Base-by-base conservation (phyloP, 2,888 invertebrate species). In the Melitaea athalia region DNA sequence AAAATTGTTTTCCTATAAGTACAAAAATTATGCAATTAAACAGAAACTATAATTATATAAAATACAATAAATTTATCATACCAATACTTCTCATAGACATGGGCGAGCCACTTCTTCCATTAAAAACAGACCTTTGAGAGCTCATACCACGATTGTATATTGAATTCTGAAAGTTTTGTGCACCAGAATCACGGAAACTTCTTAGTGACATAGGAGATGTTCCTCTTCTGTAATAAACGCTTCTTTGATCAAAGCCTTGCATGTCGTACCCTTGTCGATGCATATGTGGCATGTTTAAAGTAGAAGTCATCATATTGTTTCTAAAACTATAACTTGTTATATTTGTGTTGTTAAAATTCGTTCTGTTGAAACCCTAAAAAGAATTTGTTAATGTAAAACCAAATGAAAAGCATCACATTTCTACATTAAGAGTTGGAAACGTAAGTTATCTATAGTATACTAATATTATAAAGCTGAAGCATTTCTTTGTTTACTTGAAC, bases 31-130 rank as follows among this genome's bases (percentile, higher is more conserved):
- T 33, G 3, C 33, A 33, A 33, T 33, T 33, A 33, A 8, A 38
- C 38, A 38, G n/a, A n/a, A 45, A 0, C 11, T 45, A 12, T 45
- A 10, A n/a, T n/a, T 45, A 45, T 11, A 45, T 14, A 45, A 45
- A 10, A 45, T 45, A 45, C 45, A 45, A 45, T 45, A 45, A 45
- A 53, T 17, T 7, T 15, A 52, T 33, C 78, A 68, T 76, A 91
- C 91, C 86, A 71, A 83, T 83, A 74, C 85, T 89, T 68, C 85
- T 79, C 67, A 85, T 72, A 33, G 91, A 90, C 74, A 82, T 79
- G n/a, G 89, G 83, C 59, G 91, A 87, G 15, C 83, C 82, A 77
- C 83, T 78, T 79, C 87, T 82, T 10, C 82, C 83, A 81, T 83
- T 84, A 55, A 77, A 77, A 31, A 82, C 76, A 0, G 87, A 86